Percentiles rank a stretch among this genome's conserved stretches.
phyloP scores from a whole-genome alignment of 2,797 vertebrate species.

The Dryobates pubescens region DNA sequence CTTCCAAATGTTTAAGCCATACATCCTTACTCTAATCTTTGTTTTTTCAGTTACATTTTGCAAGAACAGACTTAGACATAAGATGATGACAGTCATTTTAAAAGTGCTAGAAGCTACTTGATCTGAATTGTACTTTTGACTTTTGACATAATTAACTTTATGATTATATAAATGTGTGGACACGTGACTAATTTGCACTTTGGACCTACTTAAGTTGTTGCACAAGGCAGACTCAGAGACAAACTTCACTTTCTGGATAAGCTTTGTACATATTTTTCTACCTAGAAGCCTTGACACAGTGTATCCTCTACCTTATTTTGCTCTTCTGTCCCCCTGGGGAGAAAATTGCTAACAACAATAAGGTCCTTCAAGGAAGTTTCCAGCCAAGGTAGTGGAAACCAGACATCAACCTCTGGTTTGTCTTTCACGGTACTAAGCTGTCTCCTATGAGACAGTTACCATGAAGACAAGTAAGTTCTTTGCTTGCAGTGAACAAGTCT shows the following conservation, averaged over 20 bases:
- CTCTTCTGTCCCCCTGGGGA: background rate
- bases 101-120: background rate
- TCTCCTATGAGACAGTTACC: background rate
- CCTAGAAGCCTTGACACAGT: background rate
- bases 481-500: background rate
- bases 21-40: background rate
- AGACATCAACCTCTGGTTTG: background rate
- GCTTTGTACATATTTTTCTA: background rate
- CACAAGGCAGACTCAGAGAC: background rate
- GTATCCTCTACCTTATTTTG: background rate
- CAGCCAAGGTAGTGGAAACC: background rate
- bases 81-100: background rate
- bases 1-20: background rate
- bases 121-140: constrained; percentile 1
- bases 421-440: background rate
- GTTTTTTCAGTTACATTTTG: background rate
- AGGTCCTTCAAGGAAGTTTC: background rate
- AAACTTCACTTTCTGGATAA: constrained; percentile 13
- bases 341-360: background rate
- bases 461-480: background rate
- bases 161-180: background rate
- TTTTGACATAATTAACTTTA: constrained; percentile 19
- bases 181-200: constrained; percentile 31
- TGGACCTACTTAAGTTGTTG: constrained; percentile 23
- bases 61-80: background rate